These are phyloP conservation scores for Montipora cactus DNA, from an alignment of 64 coral and sea anemone genomes.

Conservation along the genomic window DNA sequence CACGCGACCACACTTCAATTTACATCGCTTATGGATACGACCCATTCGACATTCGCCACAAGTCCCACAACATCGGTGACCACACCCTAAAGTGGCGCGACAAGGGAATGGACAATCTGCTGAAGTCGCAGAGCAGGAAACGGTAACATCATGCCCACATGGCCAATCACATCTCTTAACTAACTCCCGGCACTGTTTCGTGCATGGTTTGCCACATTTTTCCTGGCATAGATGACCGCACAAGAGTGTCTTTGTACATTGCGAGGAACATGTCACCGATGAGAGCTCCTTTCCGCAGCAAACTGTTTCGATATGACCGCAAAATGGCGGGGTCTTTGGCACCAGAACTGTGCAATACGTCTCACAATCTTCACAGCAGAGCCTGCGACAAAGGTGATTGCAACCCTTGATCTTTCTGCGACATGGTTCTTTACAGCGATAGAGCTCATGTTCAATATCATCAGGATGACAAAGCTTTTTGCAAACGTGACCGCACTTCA, in stretches of 20 bases:
- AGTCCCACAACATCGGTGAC: conserved; percentile 14
- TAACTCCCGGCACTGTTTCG: neutral
- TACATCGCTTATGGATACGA: conserved; percentile 64
- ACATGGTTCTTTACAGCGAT: conserved; percentile 72
- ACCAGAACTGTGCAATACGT: conserved; percentile 27
- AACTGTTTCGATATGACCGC: conserved; percentile 62
- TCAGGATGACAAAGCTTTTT: conserved; percentile 66
- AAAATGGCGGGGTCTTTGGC: conserved; percentile 37
- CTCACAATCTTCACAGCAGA: conserved; percentile 45
- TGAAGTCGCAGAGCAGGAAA: conserved; percentile 1
- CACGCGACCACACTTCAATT: conserved; percentile 22
- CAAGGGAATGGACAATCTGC: neutral
- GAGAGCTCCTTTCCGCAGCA: conserved; percentile 4
- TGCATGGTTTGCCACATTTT: conserved; percentile 20
- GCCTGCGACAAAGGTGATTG: no score
- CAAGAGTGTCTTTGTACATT: conserved; percentile 52
- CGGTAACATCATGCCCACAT: neutral
- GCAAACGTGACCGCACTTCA: conserved; percentile 87
- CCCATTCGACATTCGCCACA: conserved; percentile 76
- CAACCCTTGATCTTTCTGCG: conserved; percentile 21
- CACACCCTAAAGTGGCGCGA: neutral
- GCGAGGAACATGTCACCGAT: conserved; percentile 19
- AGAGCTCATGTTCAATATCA: conserved; percentile 62
- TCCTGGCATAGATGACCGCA: conserved; percentile 73
- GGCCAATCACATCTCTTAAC: conserved; percentile 14